Percentiles rank a stretch among this genome's conserved stretches.
These are phyloP conservation scores for Hyles vespertilio DNA, from an alignment of 1,140 invertebrate genomes.

Conservation along the genomic window DNA sequence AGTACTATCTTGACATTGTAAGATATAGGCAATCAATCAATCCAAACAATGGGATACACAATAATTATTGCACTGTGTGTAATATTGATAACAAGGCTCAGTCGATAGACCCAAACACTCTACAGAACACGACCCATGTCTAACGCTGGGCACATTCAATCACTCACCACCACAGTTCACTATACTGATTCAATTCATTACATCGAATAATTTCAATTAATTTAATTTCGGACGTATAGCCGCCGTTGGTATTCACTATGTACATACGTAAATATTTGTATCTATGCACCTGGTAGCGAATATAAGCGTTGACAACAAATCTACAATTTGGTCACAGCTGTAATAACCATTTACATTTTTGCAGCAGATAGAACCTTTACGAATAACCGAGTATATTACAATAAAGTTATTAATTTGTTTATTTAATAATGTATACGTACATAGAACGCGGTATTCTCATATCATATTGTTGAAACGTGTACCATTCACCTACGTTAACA, in stretches of 20 bases:
- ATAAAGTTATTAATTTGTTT: conserved; percentile 12
- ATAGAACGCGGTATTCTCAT: conserved; percentile 1
- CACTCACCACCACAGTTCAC: no score
- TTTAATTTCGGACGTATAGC: conserved; percentile 23
- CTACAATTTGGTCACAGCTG: conserved; percentile 39
- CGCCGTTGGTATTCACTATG: conserved; percentile 30
- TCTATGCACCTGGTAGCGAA: conserved; percentile 40
- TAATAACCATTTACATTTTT: conserved; percentile 6
- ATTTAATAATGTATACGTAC: conserved; percentile 9
- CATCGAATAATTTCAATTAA: conserved; percentile 1
- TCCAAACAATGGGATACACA: no score
- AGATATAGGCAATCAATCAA: no score
- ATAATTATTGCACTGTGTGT: no score
- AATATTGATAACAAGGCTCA: no score
- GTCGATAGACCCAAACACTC: no score
- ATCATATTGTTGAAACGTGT: no score
- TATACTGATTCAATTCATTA: no score
- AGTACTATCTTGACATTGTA: conserved; percentile 5
- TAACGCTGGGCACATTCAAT: no score
- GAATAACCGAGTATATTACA: conserved; percentile 18
- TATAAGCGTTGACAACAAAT: conserved; percentile 32
- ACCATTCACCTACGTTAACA: no score
- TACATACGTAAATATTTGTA: conserved; percentile 33
- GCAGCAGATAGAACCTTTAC: conserved; percentile 3
- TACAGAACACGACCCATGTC: not conserved